Evolutionary conservation across 2,888 invertebrate genomes (phyloP).

Genomic region (Willowsia nigromaculata): DNA sequence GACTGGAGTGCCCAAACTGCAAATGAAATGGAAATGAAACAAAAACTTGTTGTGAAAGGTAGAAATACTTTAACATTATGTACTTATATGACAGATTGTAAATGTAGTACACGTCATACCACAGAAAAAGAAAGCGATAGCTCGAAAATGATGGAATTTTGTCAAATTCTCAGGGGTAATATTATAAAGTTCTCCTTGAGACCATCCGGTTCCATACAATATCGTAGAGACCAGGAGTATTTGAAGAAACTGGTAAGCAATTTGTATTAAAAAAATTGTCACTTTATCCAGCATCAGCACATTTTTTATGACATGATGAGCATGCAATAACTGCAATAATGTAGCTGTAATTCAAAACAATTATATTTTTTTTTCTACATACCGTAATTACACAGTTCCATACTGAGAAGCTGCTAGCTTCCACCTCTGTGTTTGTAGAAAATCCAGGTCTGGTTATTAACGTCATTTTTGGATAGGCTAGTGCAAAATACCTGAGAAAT

Average conservation of each 20-base stretch:
- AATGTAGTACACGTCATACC: too few relatives aligned
- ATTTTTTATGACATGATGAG: not conserved
- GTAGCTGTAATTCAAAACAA: too few relatives aligned
- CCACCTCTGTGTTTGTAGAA: conserved; percentile 50
- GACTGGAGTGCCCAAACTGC: conserved; percentile 65
- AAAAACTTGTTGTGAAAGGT: too few relatives aligned
- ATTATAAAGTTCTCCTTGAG: conserved; percentile 23
- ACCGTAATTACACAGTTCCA: conserved; percentile 69
- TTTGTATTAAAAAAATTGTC: not conserved
- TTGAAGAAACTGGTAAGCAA: conserved; percentile 57
- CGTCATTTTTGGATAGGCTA: not conserved
- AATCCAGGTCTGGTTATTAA: not conserved
- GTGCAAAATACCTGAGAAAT: not conserved
- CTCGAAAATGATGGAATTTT: conserved; percentile 24
- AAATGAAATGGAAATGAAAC: not conserved
- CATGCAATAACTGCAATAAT: too few relatives aligned
- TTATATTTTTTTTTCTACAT: too few relatives aligned
- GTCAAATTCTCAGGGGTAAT: conserved; percentile 26
- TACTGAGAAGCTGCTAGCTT: conserved; percentile 62
- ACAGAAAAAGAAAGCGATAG: conserved; percentile 62
- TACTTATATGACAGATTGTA: too few relatives aligned
- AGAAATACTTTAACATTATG: too few relatives aligned
- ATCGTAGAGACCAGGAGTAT: conserved; percentile 57
- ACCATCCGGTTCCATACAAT: conserved; percentile 51
- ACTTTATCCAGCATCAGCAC: not conserved